Conservation (phyloP, 2,797 vertebrate species). For the Pygocentrus nattereri region DNA sequence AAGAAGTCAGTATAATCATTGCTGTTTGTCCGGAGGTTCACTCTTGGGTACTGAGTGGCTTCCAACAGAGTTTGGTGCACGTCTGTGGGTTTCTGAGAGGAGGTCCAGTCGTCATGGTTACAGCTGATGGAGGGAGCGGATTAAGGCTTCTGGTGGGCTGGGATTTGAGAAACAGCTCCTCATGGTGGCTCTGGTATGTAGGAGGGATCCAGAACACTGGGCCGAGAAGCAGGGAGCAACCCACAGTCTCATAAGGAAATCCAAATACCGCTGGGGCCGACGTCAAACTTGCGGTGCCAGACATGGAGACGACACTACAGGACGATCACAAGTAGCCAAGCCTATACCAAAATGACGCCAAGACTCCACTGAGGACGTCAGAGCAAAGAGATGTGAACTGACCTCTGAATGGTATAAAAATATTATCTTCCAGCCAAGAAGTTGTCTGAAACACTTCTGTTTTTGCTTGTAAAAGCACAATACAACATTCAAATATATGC, state of each 20-base stretch:
- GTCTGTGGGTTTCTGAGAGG: constrained; percentile 56
- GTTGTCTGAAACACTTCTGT: no score
- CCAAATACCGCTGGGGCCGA: neutral
- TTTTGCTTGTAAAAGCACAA: no score
- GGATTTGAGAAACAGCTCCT: constrained; percentile 50
- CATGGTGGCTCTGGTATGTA: neutral
- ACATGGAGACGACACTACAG: neutral
- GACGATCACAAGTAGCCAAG: constrained; percentile 22
- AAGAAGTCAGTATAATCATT: constrained; percentile 29
- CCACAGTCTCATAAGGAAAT: constrained; percentile 3
- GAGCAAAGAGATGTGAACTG: neutral
- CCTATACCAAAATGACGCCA: constrained; percentile 23
- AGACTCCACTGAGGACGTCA: neutral
- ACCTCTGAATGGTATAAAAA: neutral
- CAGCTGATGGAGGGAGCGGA: constrained; percentile 61
- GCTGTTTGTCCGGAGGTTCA: constrained; percentile 64
- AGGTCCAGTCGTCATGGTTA: constrained; percentile 64
- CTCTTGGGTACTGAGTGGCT: constrained; percentile 53
- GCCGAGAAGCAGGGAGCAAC: neutral
- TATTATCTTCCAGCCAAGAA: no score
- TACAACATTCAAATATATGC: no score
- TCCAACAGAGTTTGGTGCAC: constrained; percentile 49
- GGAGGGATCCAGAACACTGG: neutral
- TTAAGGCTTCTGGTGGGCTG: constrained; percentile 57
- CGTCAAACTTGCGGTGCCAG: neutral